A percentile compares a stretch with the other conserved stretches of the same genome.
phyloP scores from a whole-genome alignment of 2,797 vertebrate genomes.

The Taeniopygia guttata region DNA sequence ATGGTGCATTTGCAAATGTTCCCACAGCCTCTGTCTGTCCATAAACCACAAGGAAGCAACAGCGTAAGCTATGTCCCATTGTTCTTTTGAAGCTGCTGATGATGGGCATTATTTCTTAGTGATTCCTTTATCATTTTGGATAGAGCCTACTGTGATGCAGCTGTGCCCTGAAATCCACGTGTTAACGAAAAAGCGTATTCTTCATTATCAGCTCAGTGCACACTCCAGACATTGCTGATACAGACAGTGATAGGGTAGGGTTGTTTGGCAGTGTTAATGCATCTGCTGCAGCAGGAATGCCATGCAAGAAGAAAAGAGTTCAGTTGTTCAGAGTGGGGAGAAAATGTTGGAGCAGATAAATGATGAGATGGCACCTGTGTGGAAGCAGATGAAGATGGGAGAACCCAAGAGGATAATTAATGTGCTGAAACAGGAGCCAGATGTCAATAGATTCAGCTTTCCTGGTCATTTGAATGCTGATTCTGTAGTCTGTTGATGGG shows the following conservation, averaged over 20 bases:
- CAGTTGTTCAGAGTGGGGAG: background rate
- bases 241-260: background rate
- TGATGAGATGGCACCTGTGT: conserved; percentile 53
- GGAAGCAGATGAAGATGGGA: conserved; percentile 53
- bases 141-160: conserved; percentile 12
- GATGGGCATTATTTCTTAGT: background rate
- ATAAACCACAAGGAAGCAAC: background rate
- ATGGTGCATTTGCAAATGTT: background rate
- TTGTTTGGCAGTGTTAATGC: background rate
- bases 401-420: conserved; percentile 67
- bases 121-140: conserved; percentile 18
- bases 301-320: conserved; percentile 8
- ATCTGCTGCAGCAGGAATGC: conserved; percentile 19
- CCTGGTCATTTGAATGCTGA: conserved; percentile 61
- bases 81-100: conserved; percentile 2
- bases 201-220: background rate
- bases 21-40: background rate
- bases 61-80: background rate
- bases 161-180: background rate
- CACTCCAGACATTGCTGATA: background rate
- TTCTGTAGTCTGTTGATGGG: conserved; percentile 52
- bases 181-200: background rate
- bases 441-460: conserved; percentile 59
- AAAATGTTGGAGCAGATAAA: conserved; percentile 48
- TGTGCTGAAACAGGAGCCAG: conserved; percentile 58